Base-by-base conservation (phyloP, 2,113 vertebrate species). In the Paramormyrops kingsleyae region DNA sequence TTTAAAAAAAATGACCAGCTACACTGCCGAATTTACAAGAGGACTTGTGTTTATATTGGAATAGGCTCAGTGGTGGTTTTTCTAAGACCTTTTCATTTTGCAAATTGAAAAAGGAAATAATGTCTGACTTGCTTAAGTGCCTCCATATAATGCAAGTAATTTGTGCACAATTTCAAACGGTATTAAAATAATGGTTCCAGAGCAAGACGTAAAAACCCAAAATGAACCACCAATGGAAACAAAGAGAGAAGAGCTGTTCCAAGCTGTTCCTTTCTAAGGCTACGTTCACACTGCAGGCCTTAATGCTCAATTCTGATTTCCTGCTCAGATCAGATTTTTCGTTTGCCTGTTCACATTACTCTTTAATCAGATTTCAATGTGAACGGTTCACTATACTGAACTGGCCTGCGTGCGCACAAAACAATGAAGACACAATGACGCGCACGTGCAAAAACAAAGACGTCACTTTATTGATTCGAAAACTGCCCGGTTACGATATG, bases 1-100 rank as follows among this genome's bases (percentile, higher is more conserved):
- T 88, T 90, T 46, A 46, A 83, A 46, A 88, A 92, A 83, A 88
- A 83, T 87, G 86, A 46, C 49, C 42, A 50, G 39, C 46, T 80
- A 87, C 27, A 44, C 19, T 19, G 52, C 88, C 9, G 19, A 24
- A 24, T 44, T 47, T 24, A 4, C 21, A 47, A 13, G 3, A 46
- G 39, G 47, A 44, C 44, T 24, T 47, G 2, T 8, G 24, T 70
- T 70, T 44, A 46, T 19, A 19, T 6, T 84, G 44, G 44, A 84
- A 42, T 7, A 17, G 1, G 44, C 24, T 12, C 44, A 47, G 42
- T n/a, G 21, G 83, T 12, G 83, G 21, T n/a, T 44, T 84, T 24
- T 12, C 35, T 8, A 47, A 84, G 21, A 84, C 5, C 83, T 47
- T 47, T 44, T 83, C 80, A 89, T 35, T 46, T 35, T 83, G 83